Conservation (phyloP, 1,140 invertebrate genomes). For the Calliphora vicina region DNA sequence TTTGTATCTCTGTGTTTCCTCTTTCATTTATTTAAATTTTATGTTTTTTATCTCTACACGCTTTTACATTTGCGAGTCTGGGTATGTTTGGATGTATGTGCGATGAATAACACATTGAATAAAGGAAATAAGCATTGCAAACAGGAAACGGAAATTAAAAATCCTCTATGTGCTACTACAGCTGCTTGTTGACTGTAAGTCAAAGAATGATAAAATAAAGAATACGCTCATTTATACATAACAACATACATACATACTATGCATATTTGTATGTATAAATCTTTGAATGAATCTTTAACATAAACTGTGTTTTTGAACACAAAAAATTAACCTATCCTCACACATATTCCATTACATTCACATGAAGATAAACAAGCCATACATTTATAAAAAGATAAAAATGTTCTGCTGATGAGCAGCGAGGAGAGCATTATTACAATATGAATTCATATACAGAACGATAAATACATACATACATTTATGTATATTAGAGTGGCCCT, state of each 20-base stretch:
- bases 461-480: too few relatives aligned
- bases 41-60: neutral
- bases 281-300: neutral
- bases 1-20: neutral
- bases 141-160: constrained; percentile 33
- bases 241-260: neutral
- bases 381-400: too few relatives aligned
- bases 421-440: too few relatives aligned
- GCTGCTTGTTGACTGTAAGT: constrained; percentile 24
- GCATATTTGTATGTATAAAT: neutral
- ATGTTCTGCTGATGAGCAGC: too few relatives aligned
- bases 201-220: neutral
- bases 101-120: neutral
- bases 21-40: constrained; percentile 23
- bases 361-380: too few relatives aligned
- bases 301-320: too few relatives aligned
- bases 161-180: neutral
- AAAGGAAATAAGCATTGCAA: constrained; percentile 22
- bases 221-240: neutral
- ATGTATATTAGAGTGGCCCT: too few relatives aligned
- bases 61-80: neutral
- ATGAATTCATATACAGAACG: too few relatives aligned
- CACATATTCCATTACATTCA: too few relatives aligned
- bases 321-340: too few relatives aligned
- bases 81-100: neutral